phyloP scores from a whole-genome alignment of 1,140 invertebrate species.

The Trachelipus rathkii region DNA sequence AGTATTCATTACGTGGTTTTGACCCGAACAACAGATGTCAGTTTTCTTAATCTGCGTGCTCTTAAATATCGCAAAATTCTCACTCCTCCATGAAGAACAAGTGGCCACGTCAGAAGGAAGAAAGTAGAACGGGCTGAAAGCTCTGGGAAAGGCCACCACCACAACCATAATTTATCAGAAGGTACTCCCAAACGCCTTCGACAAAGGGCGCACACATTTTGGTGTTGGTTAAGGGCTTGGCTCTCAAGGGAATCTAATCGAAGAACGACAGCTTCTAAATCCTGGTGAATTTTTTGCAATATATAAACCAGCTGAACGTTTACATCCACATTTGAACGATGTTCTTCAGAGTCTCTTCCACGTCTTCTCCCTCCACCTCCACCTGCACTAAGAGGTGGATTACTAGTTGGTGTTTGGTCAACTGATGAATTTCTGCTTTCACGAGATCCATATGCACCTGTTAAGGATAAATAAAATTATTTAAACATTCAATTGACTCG shows the following conservation, averaged over 20 bases:
- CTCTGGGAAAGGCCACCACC: conserved; percentile 52
- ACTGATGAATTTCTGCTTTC: neutral
- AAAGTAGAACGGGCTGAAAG: conserved; percentile 49
- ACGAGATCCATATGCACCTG: too few relatives aligned
- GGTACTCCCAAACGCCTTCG: neutral
- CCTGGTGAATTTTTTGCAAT: conserved; percentile 53
- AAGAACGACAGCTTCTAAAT: conserved; percentile 51
- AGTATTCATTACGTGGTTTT: too few relatives aligned
- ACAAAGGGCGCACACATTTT: conserved; percentile 35
- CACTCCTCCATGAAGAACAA: conserved; percentile 48
- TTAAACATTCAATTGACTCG: too few relatives aligned
- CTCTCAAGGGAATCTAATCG: conserved; percentile 49
- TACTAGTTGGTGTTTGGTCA: neutral
- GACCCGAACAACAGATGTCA: too few relatives aligned
- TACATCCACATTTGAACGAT: conserved; percentile 39
- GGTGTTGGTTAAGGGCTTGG: conserved; percentile 46
- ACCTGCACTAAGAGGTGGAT: neutral
- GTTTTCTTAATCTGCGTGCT: neutral
- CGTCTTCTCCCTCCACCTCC: conserved; percentile 24
- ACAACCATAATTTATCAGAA: too few relatives aligned
- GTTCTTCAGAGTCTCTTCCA: conserved; percentile 13
- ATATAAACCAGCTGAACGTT: conserved; percentile 53
- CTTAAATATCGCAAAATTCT: neutral
- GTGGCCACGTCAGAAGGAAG: conserved; percentile 53
- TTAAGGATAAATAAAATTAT: too few relatives aligned